Percentiles rank a stretch among this genome's conserved stretches.
Conservation (phyloP, 2,113 vertebrate genomes). For the Delphinus delphis region DNA sequence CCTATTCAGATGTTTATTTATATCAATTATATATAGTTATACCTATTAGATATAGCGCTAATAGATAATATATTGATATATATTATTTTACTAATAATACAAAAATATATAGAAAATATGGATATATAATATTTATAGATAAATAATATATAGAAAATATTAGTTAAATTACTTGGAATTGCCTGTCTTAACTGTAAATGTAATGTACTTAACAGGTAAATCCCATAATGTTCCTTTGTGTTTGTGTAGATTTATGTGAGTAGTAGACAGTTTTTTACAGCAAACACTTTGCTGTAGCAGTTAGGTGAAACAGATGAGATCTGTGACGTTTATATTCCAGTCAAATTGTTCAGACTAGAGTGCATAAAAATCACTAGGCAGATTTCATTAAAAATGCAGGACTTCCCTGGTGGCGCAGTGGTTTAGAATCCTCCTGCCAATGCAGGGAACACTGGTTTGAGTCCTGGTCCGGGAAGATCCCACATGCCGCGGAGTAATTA, state of each 20-base stretch:
- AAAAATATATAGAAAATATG: neutral
- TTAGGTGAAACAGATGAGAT: neutral
- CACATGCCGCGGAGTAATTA: too few relatives aligned
- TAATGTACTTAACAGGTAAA: neutral
- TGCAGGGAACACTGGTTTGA: too few relatives aligned
- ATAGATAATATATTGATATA: neutral
- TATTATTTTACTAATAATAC: neutral
- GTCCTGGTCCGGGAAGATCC: too few relatives aligned
- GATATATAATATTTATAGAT: neutral
- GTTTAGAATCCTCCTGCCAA: too few relatives aligned
- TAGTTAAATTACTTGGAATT: neutral
- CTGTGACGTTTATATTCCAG: neutral
- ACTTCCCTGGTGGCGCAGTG: too few relatives aligned
- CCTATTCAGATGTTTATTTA: neutral
- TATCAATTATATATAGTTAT: neutral
- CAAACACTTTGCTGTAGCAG: neutral
- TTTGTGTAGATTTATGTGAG: neutral
- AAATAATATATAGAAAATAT: neutral
- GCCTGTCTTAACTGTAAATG: neutral
- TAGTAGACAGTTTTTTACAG: neutral
- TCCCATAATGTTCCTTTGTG: neutral
- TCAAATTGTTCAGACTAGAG: neutral
- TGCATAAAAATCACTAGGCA: neutral
- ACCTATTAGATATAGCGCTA: neutral
- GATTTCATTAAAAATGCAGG: conserved; percentile 1